phyloP scores from a whole-genome alignment of 2,113 vertebrate genomes.

The Todiramphus chloris region DNA sequence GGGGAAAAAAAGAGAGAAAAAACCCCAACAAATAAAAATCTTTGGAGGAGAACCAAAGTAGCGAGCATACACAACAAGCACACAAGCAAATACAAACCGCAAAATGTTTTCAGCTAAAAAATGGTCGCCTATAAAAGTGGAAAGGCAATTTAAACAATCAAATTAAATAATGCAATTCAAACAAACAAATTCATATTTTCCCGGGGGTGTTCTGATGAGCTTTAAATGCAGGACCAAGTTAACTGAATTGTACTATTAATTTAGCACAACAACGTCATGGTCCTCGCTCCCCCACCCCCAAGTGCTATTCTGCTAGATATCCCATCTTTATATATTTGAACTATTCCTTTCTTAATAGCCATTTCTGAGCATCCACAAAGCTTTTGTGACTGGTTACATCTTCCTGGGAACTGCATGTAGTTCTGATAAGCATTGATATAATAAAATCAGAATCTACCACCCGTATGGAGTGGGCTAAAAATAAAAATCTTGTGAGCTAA shows the following conservation, averaged over 20 bases:
- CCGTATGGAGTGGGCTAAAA: conserved; percentile 35
- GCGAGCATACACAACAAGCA: neutral
- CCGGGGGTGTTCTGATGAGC: neutral
- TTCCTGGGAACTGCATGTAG: neutral
- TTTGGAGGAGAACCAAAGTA: conserved; percentile 41
- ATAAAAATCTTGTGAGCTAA: conserved; percentile 23
- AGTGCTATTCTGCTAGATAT: neutral
- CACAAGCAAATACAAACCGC: neutral
- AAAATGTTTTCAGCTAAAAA: neutral
- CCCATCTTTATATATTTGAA: neutral
- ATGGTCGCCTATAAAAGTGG: neutral
- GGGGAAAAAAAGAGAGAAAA: neutral
- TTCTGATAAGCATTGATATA: neutral
- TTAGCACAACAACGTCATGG: neutral
- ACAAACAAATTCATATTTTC: conserved; percentile 5
- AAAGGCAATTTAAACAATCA: conserved; percentile 37
- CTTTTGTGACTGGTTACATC: neutral
- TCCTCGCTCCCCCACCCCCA: neutral
- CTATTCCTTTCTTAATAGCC: neutral
- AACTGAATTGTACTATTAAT: neutral
- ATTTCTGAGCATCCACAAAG: neutral
- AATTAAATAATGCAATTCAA: conserved; percentile 59
- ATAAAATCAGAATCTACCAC: conserved; percentile 5
- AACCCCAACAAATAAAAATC: neutral
- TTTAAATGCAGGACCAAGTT: neutral